These are phyloP conservation scores for Ephydatia muelleri DNA, from an alignment of 37 sponge, comb jelly and placozoan genomes.

Conservation along the genomic window DNA sequence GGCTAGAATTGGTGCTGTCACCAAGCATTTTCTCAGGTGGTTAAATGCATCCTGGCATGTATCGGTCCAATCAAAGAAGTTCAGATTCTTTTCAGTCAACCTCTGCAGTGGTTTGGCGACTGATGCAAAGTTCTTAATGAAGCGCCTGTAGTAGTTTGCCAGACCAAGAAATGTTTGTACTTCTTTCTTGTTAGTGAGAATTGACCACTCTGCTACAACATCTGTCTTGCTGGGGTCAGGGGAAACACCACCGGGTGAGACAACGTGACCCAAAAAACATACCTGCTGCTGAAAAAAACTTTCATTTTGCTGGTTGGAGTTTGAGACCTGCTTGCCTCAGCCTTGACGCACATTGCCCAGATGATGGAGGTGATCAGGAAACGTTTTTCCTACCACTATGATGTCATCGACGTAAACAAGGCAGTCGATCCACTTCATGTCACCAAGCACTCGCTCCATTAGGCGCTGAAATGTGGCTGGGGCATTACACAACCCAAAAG, in stretches of 20 bases:
- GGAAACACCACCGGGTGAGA: neutral
- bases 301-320: conserved; percentile 3
- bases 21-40: neutral
- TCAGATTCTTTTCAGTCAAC: conserved; percentile 6
- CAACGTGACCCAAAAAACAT: neutral
- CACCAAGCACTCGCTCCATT: too few relatives aligned
- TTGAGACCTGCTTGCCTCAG: conserved; percentile 14
- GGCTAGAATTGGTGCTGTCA: conserved; percentile 2
- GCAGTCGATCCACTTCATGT: too few relatives aligned
- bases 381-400: neutral
- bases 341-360: conserved; percentile 1
- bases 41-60: conserved; percentile 3
- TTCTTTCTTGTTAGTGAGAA: neutral
- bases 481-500: too few relatives aligned
- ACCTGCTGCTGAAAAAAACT: neutral
- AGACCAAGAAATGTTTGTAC: conserved; percentile 31
- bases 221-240: conserved; percentile 12
- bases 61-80: neutral
- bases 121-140: conserved; percentile 18
- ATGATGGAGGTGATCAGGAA: conserved; percentile 17
- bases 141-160: conserved; percentile 17
- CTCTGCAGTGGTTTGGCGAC: conserved; percentile 14
- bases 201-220: conserved; percentile 15
- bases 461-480: too few relatives aligned
- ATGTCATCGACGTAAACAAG: too few relatives aligned